These are phyloP conservation scores for Miopithecus talapoin DNA, from an alignment of 2,797 vertebrate species.

Conservation along the genomic window DNA sequence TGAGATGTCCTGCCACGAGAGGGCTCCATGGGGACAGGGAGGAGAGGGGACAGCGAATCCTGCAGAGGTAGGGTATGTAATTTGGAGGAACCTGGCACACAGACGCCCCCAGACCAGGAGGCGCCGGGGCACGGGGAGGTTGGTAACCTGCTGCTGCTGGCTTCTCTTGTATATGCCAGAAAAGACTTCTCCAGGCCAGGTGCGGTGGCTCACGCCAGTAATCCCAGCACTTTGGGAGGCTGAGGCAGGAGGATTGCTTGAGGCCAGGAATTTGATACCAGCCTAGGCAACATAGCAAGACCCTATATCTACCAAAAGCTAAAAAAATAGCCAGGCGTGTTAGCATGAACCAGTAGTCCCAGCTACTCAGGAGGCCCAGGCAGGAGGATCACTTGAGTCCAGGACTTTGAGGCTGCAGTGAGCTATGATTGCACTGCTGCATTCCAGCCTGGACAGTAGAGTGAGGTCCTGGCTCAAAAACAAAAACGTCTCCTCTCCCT, in stretches of 20 bases:
- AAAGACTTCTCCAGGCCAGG: background rate
- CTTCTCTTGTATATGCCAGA: no score
- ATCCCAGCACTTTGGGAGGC: background rate
- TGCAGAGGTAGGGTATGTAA: background rate
- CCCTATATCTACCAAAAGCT: background rate
- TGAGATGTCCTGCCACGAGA: background rate
- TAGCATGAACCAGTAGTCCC: background rate
- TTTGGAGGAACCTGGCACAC: background rate
- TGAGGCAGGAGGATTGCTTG: background rate
- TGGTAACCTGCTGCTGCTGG: no score
- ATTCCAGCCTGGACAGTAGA: background rate
- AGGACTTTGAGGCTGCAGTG: background rate
- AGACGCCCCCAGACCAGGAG: no score
- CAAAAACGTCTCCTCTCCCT: fast-evolving
- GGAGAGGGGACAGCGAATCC: background rate
- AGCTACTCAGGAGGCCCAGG: background rate
- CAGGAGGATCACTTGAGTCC: background rate
- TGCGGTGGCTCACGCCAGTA: background rate
- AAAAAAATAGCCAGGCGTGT: background rate
- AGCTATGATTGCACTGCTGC: background rate
- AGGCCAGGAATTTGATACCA: background rate
- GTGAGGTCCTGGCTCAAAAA: background rate
- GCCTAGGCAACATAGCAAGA: background rate
- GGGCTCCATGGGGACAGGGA: background rate
- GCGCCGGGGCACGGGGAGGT: fast-evolving